phyloP scores from a whole-genome alignment of 2,888 invertebrate genomes.

The Cryptocheilus praepositus region DNA sequence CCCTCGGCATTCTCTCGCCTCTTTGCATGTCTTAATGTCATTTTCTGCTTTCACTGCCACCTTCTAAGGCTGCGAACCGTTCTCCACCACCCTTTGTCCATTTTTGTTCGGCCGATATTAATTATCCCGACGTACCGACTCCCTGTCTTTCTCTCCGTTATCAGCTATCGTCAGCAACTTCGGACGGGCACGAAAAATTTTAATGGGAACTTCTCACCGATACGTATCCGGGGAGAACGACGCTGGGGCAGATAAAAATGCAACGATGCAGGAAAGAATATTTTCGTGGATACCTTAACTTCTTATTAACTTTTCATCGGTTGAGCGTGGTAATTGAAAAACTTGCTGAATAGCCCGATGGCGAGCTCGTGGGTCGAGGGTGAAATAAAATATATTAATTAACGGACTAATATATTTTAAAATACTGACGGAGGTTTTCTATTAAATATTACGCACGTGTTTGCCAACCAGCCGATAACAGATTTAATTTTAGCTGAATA shows the following conservation, averaged over 20 bases:
- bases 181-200: slow-evolving; percentile 17
- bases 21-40: no score
- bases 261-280: slow-evolving; percentile 29
- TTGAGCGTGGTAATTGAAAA: slow-evolving; percentile 30
- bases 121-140: slow-evolving; percentile 31
- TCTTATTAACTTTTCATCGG: slow-evolving; percentile 33
- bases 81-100: slow-evolving; percentile 4
- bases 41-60: no score
- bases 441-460: no score
- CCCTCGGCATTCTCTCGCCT: slow-evolving; percentile 11
- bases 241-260: slow-evolving; percentile 22
- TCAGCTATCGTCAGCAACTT: slow-evolving; percentile 34
- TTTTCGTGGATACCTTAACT: slow-evolving; percentile 11
- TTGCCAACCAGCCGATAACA: neutral
- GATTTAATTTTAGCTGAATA: neutral
- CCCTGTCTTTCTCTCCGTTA: slow-evolving; percentile 18
- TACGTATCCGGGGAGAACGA: slow-evolving; percentile 1
- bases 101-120: slow-evolving; percentile 36
- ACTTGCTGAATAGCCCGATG: slow-evolving; percentile 12
- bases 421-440: no score
- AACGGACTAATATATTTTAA: neutral
- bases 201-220: slow-evolving; percentile 30
- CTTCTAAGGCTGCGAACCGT: no score
- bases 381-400: neutral
- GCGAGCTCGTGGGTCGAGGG: no score